phyloP scores from a whole-genome alignment of 1,140 invertebrate species.

The Dysdera silvatica region DNA sequence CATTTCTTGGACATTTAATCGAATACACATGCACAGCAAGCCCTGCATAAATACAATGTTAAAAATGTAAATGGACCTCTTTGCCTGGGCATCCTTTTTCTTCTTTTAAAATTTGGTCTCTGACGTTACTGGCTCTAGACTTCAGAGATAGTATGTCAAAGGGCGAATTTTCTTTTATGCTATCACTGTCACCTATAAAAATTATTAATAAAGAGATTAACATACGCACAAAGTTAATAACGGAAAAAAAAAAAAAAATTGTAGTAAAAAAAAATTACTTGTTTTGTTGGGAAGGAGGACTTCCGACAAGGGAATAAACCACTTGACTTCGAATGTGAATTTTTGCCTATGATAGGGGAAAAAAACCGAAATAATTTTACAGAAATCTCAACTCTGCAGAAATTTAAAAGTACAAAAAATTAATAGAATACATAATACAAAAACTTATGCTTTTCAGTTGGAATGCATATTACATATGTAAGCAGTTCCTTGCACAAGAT shows the following conservation, averaged over 20 bases:
- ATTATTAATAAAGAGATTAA: not conserved
- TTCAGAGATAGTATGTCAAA: constrained; percentile 74
- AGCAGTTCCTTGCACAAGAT: too few species aligned
- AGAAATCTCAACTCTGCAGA: too few species aligned
- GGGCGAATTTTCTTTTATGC: constrained; percentile 55
- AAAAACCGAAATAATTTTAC: not conserved
- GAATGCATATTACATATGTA: too few species aligned
- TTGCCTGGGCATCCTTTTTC: constrained; percentile 48
- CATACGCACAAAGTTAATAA: not conserved
- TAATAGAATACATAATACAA: too few species aligned
- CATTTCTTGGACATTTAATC: too few species aligned
- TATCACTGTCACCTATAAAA: constrained; percentile 16
- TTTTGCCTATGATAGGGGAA: constrained; percentile 58
- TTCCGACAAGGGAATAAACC: constrained; percentile 66
- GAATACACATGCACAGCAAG: not conserved
- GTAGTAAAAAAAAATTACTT: constrained; percentile 4
- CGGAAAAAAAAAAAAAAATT: not conserved
- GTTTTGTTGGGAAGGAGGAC: constrained; percentile 12
- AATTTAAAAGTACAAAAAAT: not conserved
- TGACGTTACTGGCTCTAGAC: constrained; percentile 72
- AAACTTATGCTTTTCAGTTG: too few species aligned
- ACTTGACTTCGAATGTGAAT: constrained; percentile 84
- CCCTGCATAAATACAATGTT: not conserved
- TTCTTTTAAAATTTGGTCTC: constrained; percentile 72
- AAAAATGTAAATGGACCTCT: constrained; percentile 33